Base-by-base conservation (phyloP, 2,797 vertebrate species). In the Chanos chanos region DNA sequence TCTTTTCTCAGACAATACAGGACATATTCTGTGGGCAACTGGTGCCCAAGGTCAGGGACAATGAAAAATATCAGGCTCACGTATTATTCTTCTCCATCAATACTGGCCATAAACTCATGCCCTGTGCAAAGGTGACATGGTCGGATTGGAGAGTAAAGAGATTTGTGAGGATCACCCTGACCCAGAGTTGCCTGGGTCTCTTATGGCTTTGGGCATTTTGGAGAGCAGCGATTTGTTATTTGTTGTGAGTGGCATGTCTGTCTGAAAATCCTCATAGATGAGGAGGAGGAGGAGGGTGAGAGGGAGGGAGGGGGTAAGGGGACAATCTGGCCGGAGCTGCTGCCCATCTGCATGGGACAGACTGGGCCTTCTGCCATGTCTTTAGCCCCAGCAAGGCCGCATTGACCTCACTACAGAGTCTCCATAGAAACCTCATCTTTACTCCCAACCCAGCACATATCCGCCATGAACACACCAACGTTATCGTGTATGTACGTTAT, bases 331-430 rank as follows among this genome's bases (percentile, higher is more conserved):
- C 66, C 56, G 4, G 6, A 33, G 63, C 39, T 51, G 19, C 52
- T 22, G 57, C 60, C 61, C 70, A 68, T 75, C 60, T 73, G 70
- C 21, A 33, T 6, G 13, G 31, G 51, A 4, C 34, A 21, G 30
- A 76, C 31, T 76, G 34, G 81, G 83, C 73, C 16, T 45, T 37
- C 60, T 61, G 80, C 80, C 77, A 81, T 61, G 72, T 49, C 67
- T 68, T 72, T 75, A 77, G 68, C 70, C 65, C 71, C 71, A 71
- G 75, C 77, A 74, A 83, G 79, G 51, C 72, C 72, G 71, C 73
- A 70, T 59, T 87, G 83, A 88, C 87, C 88, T 86, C 65, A 52
- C 30, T n/a, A n/a, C 82, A 74, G 74, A 67, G 12, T 70, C 54
- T 59, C 74, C 54, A 33, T 57, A 60, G 77, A 74, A 63, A 71